Evolutionary conservation across 2,888 invertebrate genomes (phyloP).

Genomic region (Eulithis testata): DNA sequence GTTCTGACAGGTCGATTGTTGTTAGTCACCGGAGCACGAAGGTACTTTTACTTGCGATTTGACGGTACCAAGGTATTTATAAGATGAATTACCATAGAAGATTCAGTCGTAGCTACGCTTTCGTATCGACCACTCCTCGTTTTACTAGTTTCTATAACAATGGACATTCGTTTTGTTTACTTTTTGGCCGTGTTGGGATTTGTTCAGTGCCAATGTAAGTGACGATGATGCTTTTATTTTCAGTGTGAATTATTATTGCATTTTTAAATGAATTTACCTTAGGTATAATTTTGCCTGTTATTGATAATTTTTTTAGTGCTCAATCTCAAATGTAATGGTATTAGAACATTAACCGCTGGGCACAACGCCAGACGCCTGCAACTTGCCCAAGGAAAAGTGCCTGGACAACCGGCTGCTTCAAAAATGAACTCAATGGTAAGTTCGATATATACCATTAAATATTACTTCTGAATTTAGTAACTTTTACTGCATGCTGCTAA

Average conservation of each 20-base stretch:
- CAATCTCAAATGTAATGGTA: slow-evolving; percentile 47
- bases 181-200: slow-evolving; percentile 49
- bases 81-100: neutral
- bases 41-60: neutral
- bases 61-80: neutral
- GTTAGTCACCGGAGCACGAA: neutral
- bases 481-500: no score
- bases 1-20: neutral
- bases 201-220: slow-evolving; percentile 39
- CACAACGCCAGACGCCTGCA: slow-evolving; percentile 53
- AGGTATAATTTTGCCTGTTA: neutral
- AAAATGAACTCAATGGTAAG: slow-evolving; percentile 57
- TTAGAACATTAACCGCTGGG: slow-evolving; percentile 51
- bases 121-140: slow-evolving; percentile 1
- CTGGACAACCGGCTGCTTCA: slow-evolving; percentile 53
- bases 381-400: slow-evolving; percentile 49
- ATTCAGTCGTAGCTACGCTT: slow-evolving; percentile 1
- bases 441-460: neutral
- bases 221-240: neutral
- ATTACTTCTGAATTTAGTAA: no score
- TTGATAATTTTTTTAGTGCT: slow-evolving; percentile 41
- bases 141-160: slow-evolving; percentile 46
- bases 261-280: slow-evolving; percentile 3
- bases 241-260: neutral
- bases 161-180: slow-evolving; percentile 54